Conservation (phyloP, 2,888 invertebrate species). For the Herminia tarsipennalis region DNA sequence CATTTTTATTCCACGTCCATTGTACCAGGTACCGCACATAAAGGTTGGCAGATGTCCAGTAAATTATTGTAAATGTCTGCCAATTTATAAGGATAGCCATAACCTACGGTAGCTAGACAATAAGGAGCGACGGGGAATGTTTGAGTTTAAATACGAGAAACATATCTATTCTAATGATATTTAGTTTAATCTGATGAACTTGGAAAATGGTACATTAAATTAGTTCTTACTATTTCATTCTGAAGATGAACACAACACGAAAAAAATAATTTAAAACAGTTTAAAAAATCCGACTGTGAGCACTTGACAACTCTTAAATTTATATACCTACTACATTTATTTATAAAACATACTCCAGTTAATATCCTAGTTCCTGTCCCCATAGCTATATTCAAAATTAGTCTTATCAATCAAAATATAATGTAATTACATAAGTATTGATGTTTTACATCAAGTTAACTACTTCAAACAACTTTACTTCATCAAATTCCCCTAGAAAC, state of each 20-base stretch:
- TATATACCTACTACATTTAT: too few relatives aligned
- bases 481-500: conserved; percentile 1
- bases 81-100: conserved; percentile 32
- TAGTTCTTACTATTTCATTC: too few relatives aligned
- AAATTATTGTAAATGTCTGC: conserved; percentile 41
- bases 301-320: too few relatives aligned
- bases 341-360: too few relatives aligned
- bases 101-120: conserved; percentile 23
- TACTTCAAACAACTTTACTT: background rate
- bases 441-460: background rate
- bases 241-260: background rate
- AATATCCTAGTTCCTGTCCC: too few relatives aligned
- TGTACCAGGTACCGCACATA: conserved; percentile 28
- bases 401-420: too few relatives aligned
- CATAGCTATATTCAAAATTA: too few relatives aligned
- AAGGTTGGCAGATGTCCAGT: conserved; percentile 34
- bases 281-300: too few relatives aligned
- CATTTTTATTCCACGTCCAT: conserved; percentile 26
- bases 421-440: too few relatives aligned
- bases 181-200: too few relatives aligned
- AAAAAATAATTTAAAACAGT: background rate
- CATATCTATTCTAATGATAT: background rate
- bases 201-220: too few relatives aligned
- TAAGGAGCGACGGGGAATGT: conserved; percentile 6
- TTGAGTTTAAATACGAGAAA: conserved; percentile 19